A percentile compares a stretch with the other conserved stretches of the same genome.
Conservation (phyloP, 2,888 invertebrate genomes). For the Acronicta aceris region DNA sequence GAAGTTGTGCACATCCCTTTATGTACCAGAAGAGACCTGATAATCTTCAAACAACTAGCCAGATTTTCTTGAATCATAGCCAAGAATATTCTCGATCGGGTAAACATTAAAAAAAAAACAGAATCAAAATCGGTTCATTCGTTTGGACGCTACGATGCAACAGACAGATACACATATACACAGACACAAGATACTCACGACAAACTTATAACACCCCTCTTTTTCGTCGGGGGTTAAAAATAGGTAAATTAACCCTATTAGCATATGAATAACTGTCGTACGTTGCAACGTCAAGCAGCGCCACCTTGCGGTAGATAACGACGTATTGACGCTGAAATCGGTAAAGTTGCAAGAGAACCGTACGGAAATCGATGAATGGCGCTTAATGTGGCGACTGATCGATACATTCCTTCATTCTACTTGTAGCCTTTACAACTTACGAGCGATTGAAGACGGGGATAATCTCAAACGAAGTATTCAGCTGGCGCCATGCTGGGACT, state of each 20-base stretch:
- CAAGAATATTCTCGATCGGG: too few species aligned
- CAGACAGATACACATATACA: too few species aligned
- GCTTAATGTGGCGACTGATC: conserved; percentile 47
- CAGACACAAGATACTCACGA: too few species aligned
- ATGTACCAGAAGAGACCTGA: too few species aligned
- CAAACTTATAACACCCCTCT: too few species aligned
- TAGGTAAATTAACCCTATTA: not conserved
- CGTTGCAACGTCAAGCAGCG: conserved; percentile 1
- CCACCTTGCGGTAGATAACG: conserved; percentile 37
- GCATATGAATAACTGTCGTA: not conserved
- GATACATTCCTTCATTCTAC: conserved; percentile 42
- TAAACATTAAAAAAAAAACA: too few species aligned
- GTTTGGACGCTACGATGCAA: too few species aligned
- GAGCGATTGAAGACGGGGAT: conserved; percentile 22
- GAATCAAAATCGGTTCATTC: too few species aligned
- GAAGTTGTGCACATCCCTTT: too few species aligned
- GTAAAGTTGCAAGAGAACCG: conserved; percentile 6
- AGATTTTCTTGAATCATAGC: too few species aligned
- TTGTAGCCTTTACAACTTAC: conserved; percentile 42
- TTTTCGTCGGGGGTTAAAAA: too few species aligned
- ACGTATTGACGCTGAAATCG: conserved; percentile 43
- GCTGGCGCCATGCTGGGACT: not conserved
- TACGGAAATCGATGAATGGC: conserved; percentile 49
- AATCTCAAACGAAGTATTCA: conserved; percentile 25
- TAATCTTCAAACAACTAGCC: too few species aligned